A percentile compares a stretch with the other conserved stretches of the same genome.
Conservation (phyloP, 2,888 invertebrate genomes). For the Agrenia bidenticulata region DNA sequence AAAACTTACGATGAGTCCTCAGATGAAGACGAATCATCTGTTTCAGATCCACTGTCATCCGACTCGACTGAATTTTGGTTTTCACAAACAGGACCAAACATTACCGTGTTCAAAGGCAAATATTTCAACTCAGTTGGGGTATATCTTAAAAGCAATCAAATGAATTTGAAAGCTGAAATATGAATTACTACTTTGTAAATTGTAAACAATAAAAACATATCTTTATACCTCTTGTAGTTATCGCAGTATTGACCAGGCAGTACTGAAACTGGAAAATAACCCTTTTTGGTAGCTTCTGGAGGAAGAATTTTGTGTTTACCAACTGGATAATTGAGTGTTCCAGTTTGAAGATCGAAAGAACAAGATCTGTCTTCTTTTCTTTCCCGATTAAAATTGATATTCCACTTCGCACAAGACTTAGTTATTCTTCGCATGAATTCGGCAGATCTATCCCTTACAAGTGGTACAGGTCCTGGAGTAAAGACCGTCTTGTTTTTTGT, state of each 20-base stretch:
- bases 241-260: constrained; percentile 97
- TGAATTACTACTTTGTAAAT: no score
- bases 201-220: constrained; percentile 6
- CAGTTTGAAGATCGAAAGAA: constrained; percentile 89
- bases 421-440: constrained; percentile 80
- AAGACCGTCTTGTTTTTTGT: constrained; percentile 33
- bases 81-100: constrained; percentile 65
- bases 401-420: constrained; percentile 85
- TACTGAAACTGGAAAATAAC: constrained; percentile 85
- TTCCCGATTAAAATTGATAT: constrained; percentile 76
- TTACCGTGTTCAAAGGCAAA: constrained; percentile 87
- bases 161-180: not conserved
- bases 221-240: constrained; percentile 68
- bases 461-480: constrained; percentile 33
- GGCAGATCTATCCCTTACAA: constrained; percentile 53
- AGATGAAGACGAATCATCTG: constrained; percentile 57
- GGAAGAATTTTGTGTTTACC: constrained; percentile 55
- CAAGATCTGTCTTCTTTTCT: constrained; percentile 72
- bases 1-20: constrained; percentile 43
- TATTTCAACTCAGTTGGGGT: constrained; percentile 82
- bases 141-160: constrained; percentile 62
- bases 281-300: constrained; percentile 62
- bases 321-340: constrained; percentile 75
- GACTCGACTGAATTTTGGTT: constrained; percentile 60
- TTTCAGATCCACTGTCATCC: constrained; percentile 62